These are phyloP conservation scores for Saccostrea echinata DNA, from an alignment of 1,140 invertebrate species.

Conservation along the genomic window DNA sequence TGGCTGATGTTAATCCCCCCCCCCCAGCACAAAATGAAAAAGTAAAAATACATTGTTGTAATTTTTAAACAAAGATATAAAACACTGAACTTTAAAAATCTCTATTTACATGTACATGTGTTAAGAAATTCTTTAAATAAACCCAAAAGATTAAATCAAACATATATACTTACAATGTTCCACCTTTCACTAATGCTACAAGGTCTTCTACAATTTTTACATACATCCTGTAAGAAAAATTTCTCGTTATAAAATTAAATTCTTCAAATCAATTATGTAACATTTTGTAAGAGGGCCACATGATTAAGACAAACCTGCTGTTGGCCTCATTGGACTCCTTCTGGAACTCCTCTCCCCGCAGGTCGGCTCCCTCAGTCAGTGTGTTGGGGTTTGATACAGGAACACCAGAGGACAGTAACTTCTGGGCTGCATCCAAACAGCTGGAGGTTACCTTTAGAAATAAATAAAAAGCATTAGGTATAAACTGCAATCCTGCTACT, in stretches of 20 bases:
- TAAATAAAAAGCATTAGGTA: not conserved
- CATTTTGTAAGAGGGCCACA: not conserved
- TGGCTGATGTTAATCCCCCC: no score
- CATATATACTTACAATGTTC: slow-evolving; percentile 85
- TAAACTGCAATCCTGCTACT: no score
- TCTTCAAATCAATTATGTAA: not conserved
- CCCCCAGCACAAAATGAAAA: no score
- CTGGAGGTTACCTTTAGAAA: not conserved
- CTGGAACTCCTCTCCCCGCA: not conserved
- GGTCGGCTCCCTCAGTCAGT: not conserved
- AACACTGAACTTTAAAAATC: no score
- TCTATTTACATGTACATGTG: no score
- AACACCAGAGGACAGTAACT: not conserved
- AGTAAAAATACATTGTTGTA: no score
- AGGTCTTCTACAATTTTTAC: slow-evolving; percentile 84
- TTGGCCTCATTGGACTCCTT: not conserved
- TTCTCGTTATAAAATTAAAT: not conserved
- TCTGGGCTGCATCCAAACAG: not conserved
- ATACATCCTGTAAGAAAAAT: slow-evolving; percentile 82
- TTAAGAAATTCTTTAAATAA: no score
- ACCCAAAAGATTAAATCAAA: no score
- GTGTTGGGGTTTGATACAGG: not conserved
- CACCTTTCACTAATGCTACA: slow-evolving; percentile 84
- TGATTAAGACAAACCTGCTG: not conserved
- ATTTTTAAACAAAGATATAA: no score